Base-by-base conservation (phyloP, 2,888 invertebrate genomes). In the Drosophila bunnanda region DNA sequence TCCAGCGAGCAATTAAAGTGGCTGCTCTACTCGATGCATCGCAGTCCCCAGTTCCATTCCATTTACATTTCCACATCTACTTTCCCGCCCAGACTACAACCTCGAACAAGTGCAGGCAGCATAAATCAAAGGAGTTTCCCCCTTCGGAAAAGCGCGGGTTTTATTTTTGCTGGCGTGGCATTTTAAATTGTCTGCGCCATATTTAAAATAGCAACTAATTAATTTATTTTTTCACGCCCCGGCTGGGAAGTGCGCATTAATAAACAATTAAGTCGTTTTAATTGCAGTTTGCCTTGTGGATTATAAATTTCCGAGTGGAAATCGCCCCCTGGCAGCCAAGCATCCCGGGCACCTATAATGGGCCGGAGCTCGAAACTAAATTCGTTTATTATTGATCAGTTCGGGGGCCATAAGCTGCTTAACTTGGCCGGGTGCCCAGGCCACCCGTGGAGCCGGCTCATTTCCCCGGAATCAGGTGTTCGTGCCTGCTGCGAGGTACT, bases 141-240 rank as follows among this genome's bases (percentile, higher is more conserved):
- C 60, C 57, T 32, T 46, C 39, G 50, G 36, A 60, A 28, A 25
- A n/a, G 41, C 30, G 48, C 8, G 28, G n/a, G 46, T 36, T 57
- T 77, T 79, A 77, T 81, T 81, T 81, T 74, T 62, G 64, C 32
- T 41, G 69, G 36, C 72, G 74, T 71, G 77, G 53, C 53, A 79
- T 64, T 76, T 78, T 84, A 75, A 88, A 87, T 87, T 69, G 84
- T 79, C 87, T 86, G 80, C 75, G 84, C 77, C 87, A 53, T 78
- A 81, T 87, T 88, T 79, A 76, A 86, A 87, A 69, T 76, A 77
- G 87, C 82, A 86, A 77, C 78, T 80, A 86, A 86, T 88, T 88
- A 87, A 86, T 87, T 75, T 66, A 71, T 75, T 86, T 77, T 73
- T 83, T 81, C 78, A 76, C 88, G 72, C 86, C 72, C 36, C 36